These are phyloP conservation scores for Exephanes ischioxanthus DNA, from an alignment of 2,888 invertebrate genomes.

Conservation along the genomic window DNA sequence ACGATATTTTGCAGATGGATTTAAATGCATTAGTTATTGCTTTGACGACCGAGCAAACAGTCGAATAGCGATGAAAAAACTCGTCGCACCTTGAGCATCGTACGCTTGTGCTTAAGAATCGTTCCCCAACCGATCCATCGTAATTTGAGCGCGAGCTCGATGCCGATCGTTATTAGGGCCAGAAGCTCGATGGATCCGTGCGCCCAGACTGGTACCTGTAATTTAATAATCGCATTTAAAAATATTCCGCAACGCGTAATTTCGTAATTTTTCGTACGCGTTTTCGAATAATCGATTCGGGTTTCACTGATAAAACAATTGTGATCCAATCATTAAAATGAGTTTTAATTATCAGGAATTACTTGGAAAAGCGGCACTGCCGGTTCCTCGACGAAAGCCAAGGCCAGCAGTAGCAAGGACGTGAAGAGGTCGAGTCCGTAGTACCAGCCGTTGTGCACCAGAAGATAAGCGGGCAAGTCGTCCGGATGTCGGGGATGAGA, in stretches of 20 bases:
- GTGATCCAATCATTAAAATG: background rate
- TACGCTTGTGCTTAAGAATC: constrained; percentile 93
- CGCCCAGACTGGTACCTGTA: constrained; percentile 91
- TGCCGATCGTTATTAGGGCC: constrained; percentile 91
- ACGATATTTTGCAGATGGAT: constrained; percentile 20
- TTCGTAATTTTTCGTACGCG: background rate
- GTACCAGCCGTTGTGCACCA: constrained; percentile 95
- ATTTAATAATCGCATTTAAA: constrained; percentile 58
- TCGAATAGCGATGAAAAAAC: constrained; percentile 18
- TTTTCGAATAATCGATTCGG: background rate
- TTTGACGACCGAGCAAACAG: background rate
- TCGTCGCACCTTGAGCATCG: constrained; percentile 91
- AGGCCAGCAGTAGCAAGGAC: constrained; percentile 90
- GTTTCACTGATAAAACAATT: background rate
- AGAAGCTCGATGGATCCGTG: constrained; percentile 93
- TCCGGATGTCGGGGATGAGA: constrained; percentile 94
- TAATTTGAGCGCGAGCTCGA: constrained; percentile 92
- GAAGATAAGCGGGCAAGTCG: constrained; percentile 93
- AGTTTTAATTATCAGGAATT: constrained; percentile 66
- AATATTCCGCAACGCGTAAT: background rate
- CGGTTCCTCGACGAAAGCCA: constrained; percentile 94
- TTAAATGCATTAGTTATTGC: constrained; percentile 19
- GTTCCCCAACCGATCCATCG: constrained; percentile 95
- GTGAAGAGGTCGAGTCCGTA: constrained; percentile 92
- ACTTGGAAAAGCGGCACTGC: constrained; percentile 91